These are phyloP conservation scores for Hoplodrina blanda DNA, from an alignment of 2,888 invertebrate species.

Conservation along the genomic window DNA sequence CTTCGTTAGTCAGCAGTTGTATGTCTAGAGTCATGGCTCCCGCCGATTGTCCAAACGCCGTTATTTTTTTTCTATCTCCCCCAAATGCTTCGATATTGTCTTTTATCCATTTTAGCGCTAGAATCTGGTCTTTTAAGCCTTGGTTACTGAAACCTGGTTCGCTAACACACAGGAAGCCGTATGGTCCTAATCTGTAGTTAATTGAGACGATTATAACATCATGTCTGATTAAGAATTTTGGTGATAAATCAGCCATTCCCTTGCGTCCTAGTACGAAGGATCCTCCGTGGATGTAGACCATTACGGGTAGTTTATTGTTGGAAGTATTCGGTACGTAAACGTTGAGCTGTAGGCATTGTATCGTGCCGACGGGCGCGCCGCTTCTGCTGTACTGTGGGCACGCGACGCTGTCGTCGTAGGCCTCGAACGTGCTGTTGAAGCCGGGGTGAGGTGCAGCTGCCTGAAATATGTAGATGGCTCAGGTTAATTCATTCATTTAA, in stretches of 20 bases:
- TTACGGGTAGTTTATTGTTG: constrained; percentile 44
- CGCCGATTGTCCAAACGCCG: constrained; percentile 49
- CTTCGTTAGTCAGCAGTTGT: constrained; percentile 23
- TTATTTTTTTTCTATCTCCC: constrained; percentile 40
- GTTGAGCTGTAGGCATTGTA: constrained; percentile 53
- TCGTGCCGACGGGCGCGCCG: constrained; percentile 23
- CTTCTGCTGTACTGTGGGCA: constrained; percentile 43
- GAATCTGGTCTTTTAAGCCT: constrained; percentile 53
- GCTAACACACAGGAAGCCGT: constrained; percentile 51
- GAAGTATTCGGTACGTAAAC: constrained; percentile 52
- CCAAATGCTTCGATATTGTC: constrained; percentile 52
- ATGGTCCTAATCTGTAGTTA: constrained; percentile 56
- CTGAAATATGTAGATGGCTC: constrained; percentile 35
- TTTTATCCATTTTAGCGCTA: constrained; percentile 51
- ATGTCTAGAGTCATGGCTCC: constrained; percentile 52
- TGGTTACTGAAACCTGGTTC: constrained; percentile 52
- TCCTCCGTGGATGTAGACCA: constrained; percentile 54
- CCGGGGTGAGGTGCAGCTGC: constrained; percentile 36
- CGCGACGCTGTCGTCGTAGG: constrained; percentile 25
- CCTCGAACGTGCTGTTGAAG: constrained; percentile 43
- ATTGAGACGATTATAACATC: constrained; percentile 47
- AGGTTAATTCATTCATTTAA: background rate
- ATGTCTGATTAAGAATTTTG: constrained; percentile 39
- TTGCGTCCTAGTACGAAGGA: constrained; percentile 30
- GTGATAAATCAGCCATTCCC: constrained; percentile 14